Base-by-base conservation (phyloP, 2,888 invertebrate genomes). In the Nasonia oneida region DNA sequence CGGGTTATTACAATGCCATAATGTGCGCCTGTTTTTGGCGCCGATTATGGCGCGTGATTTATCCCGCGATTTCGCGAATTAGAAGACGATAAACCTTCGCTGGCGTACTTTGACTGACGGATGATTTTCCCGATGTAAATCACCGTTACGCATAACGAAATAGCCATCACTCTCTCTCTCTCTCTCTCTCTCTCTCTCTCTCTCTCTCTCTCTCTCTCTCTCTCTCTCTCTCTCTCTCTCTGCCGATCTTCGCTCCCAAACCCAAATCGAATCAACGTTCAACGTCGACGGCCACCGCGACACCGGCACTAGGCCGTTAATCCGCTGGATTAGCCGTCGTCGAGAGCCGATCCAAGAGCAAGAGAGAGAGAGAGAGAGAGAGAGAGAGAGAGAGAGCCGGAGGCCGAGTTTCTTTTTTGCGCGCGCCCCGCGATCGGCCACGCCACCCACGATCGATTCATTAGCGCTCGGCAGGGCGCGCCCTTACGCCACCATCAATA, bases 381-480 rank as follows among this genome's bases (percentile, higher is more conserved):
- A 18, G 53, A 53, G 18, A 8, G 53, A 53, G 18, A 53, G 53
- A 53, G 50, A 53, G 53, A 53, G 47, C 47, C 57, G 57, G 15
- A n/a, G n/a, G 57, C n/a, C 57, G 4, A 57, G 61, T 75, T 74
- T 61, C 50, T 82, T 83, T 81, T 84, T 84, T 75, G 64, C 53
- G 73, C 18, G n/a, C 61, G 47, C 57, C 4, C 42, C 50, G 86
- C 88, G 88, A 89, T 88, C 87, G 85, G 78, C 86, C 80, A 87
- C 87, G 88, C 92, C 92, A 93, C 92, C 92, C 92, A 92, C 90
- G 92, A 91, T 91, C 91, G 91, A 92, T 93, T 91, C 92, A 93
- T 93, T 92, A 92, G 91, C 90, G 91, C 92, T 90, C 92, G 89
- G 90, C 91, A 90, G 92, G 92, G 91, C 89, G 91, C 89, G 90